Evolutionary conservation across 2,888 invertebrate genomes (phyloP).

Genomic region (Eupithecia centaureata): DNA sequence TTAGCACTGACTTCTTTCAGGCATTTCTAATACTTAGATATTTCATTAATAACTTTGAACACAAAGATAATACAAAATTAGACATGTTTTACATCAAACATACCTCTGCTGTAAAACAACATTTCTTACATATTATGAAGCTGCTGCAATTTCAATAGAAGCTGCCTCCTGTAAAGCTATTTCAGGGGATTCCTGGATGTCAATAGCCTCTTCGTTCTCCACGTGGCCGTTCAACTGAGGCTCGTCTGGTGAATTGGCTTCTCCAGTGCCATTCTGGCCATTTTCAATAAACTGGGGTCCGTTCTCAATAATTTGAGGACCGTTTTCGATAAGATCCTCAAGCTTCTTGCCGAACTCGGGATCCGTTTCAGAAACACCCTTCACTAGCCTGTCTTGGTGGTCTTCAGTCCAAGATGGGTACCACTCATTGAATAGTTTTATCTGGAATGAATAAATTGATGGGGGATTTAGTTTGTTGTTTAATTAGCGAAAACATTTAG

Average conservation of each 20-base stretch:
- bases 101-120: not conserved
- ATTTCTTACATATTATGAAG: constrained; percentile 58
- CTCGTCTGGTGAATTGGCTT: constrained; percentile 58
- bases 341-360: constrained; percentile 88
- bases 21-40: not conserved
- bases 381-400: constrained; percentile 87
- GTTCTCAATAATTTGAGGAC: constrained; percentile 59
- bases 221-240: constrained; percentile 37
- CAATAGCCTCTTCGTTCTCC: constrained; percentile 44
- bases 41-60: not conserved
- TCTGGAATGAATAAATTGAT: constrained; percentile 72
- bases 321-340: constrained; percentile 74
- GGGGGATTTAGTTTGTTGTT: not conserved
- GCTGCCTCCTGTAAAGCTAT: constrained; percentile 59
- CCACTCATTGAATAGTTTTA: constrained; percentile 94
- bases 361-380: constrained; percentile 88
- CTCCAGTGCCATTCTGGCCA: constrained; percentile 63
- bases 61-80: not conserved
- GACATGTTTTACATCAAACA: not conserved
- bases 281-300: constrained; percentile 70
- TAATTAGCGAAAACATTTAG: not conserved
- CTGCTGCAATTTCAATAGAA: constrained; percentile 73
- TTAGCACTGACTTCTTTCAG: constrained; percentile 26
- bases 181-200: constrained; percentile 35
- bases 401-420: constrained; percentile 90